Base-by-base conservation (phyloP, 1,140 invertebrate species). In the Hirudo medicinalis region DNA sequence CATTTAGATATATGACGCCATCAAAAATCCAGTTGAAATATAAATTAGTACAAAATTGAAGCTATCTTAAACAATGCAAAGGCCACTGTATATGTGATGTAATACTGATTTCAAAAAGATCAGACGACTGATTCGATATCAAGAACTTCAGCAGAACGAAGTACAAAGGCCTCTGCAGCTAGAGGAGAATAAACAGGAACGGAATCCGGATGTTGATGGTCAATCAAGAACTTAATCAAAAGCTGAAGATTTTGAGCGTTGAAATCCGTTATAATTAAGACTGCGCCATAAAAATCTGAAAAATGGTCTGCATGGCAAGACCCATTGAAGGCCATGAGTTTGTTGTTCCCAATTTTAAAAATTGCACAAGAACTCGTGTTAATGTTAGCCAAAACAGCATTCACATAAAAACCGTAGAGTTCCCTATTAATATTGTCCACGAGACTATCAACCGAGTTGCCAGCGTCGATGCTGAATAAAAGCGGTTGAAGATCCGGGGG, bases 171-270 rank as follows among this genome's bases (percentile, higher is more conserved):
- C 67, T 74, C 73, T 2, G 54, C 70, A 6, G 73, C 63, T 32
- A 74, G 63, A 55, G 70, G 67, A 54, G 32, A 68, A 43, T 74
- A 74, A 49, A 74, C 73, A 20, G 73, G 70, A 36, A 74, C 73
- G 0, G 73, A 32, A 63, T 74, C 73, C 2, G 73, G 73, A 29
- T 67, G 73, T 54, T 74, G 70, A 22, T 70, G 70, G 29, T 74
- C 73, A 27, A 74, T 67, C 49, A 74, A 63, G 67, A 67, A 74
- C 54, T 74, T 74, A 13, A 74, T 74, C 27, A 55, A 54, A 29
- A 57, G 71, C 70, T 74, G 73, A 13, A 74, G 67, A 63, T 74
- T 74, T 69, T 74, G 73, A n/a, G 73, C 70, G 53, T 74, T 74
- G 54, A 74, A 74, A 53, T 72, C 73, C 8, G 73, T 60, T 20